A percentile compares a stretch with the other conserved stretches of the same genome.
These are phyloP conservation scores for Sycophaga agraensis DNA, from an alignment of 1,140 invertebrate species.

Conservation along the genomic window DNA sequence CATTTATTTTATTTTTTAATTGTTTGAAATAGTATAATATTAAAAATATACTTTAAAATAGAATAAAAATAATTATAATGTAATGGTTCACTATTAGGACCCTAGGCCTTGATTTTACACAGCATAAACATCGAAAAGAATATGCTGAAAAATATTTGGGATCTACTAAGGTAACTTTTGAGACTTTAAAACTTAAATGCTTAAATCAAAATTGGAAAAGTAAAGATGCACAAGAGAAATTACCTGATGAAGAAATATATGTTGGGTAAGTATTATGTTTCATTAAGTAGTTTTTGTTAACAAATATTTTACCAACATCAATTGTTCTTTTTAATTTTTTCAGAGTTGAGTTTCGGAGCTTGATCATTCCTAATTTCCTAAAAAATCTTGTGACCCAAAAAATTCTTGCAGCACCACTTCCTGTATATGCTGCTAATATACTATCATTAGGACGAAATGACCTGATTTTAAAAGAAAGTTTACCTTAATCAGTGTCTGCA, in stretches of 20 bases:
- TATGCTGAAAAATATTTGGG: slow-evolving; percentile 39
- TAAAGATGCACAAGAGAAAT: slow-evolving; percentile 22
- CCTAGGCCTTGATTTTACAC: slow-evolving; percentile 44
- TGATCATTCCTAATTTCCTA: slow-evolving; percentile 36
- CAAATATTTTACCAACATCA: neutral
- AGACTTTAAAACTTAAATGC: slow-evolving; percentile 35
- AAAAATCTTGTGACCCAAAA: slow-evolving; percentile 34
- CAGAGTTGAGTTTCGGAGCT: slow-evolving; percentile 44
- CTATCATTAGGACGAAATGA: slow-evolving; percentile 37
- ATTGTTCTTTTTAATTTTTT: slow-evolving; percentile 28
- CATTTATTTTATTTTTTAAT: no score
- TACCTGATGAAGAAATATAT: slow-evolving; percentile 30
- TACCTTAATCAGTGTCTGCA: no score
- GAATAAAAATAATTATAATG: neutral
- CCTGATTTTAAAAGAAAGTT: slow-evolving; percentile 22
- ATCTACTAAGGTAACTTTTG: slow-evolving; percentile 36
- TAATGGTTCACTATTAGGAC: slow-evolving; percentile 37
- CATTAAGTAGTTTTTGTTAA: no score
- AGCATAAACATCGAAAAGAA: slow-evolving; percentile 39
- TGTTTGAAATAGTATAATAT: no score
- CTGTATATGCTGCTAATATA: slow-evolving; percentile 40
- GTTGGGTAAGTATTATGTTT: slow-evolving; percentile 32
- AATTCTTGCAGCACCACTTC: slow-evolving; percentile 37
- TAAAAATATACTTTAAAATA: neutral
- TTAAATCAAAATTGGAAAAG: slow-evolving; percentile 27